Base-by-base conservation (phyloP, 2,888 invertebrate genomes). In the Choristoneura rosaceana region DNA sequence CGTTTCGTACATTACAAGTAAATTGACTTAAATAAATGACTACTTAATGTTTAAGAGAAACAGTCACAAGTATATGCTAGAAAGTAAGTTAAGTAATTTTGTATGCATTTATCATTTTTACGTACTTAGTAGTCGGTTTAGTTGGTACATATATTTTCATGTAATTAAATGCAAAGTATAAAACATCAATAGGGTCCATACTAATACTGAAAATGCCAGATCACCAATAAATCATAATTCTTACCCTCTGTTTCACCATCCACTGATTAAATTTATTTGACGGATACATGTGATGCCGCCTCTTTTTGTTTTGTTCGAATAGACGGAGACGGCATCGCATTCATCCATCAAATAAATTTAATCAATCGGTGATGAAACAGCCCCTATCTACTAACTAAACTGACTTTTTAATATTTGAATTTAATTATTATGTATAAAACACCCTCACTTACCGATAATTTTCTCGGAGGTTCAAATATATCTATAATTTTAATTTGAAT, bases 381-480 rank as follows among this genome's bases (percentile, higher is more conserved):
- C 25, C 10, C 41, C 9, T 10, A 50, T 50, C 7, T 25, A 10
- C 17, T 52, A 17, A 52, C 17, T 17, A 12, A 25, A 25, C 25
- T 25, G 25, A 25, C 25, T 25, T 25, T 25, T 25, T 34, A 10
- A 58, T 38, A 64, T 61, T 45, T 47, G 33, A 43, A 58, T 58
- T 64, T 55, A 17, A 25, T 25, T 15, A 58, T n/a, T 60, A 9
- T 38, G 47, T 12, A 47, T n/a, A 47, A 41, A 58, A 73, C 60
- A 74, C 76, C 70, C 76, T 77, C 76, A 71, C 74, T 69, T 70
- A 78, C 25, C 25, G 92, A 93, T 91, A 92, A 85, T 84, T 84
- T 82, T 88, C 91, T 93, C 86, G 93, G 90, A 93, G 88, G 84
- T 87, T 83, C 86, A 87, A 92, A 88, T 45, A 88, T 43, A 64